These are phyloP conservation scores for Montipora capricornis DNA, from an alignment of 64 coral and sea anemone species.

Conservation along the genomic window DNA sequence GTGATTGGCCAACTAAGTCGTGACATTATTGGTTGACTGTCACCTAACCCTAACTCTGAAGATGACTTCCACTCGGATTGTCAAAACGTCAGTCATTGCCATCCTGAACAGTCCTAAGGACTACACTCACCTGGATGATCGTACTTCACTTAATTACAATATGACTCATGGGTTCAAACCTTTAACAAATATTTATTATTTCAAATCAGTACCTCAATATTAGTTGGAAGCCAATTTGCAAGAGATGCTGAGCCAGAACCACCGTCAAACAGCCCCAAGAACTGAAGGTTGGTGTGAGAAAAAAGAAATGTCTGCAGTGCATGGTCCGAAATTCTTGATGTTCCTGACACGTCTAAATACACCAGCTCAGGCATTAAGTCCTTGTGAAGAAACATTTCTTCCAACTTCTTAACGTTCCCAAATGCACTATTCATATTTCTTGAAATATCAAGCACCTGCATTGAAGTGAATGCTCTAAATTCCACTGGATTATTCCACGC, in stretches of 20 bases:
- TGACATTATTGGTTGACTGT: no score
- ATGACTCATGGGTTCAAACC: no score
- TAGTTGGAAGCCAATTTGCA: conserved; percentile 62
- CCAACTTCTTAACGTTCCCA: conserved; percentile 65
- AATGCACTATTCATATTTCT: conserved; percentile 46
- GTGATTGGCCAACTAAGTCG: no score
- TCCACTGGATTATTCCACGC: conserved; percentile 75
- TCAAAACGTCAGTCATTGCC: no score
- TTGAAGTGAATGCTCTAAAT: conserved; percentile 58
- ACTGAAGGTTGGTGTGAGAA: conserved; percentile 76
- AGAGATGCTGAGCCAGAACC: conserved; percentile 73
- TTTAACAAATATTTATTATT: no score
- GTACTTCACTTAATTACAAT: no score
- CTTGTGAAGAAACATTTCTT: conserved; percentile 38
- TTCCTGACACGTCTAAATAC: conserved; percentile 85
- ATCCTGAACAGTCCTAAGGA: no score
- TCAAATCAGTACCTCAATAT: conserved; percentile 66
- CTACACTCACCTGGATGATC: no score
- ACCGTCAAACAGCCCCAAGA: conserved; percentile 75
- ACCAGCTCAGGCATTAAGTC: conserved; percentile 38
- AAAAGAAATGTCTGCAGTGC: conserved; percentile 70
- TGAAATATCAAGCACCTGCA: conserved; percentile 84
- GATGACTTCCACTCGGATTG: no score
- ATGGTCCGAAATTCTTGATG: conserved; percentile 32
- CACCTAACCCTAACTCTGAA: no score